Base-by-base conservation (phyloP, 2,113 vertebrate genomes). In the Sclerurus mexicanus region DNA sequence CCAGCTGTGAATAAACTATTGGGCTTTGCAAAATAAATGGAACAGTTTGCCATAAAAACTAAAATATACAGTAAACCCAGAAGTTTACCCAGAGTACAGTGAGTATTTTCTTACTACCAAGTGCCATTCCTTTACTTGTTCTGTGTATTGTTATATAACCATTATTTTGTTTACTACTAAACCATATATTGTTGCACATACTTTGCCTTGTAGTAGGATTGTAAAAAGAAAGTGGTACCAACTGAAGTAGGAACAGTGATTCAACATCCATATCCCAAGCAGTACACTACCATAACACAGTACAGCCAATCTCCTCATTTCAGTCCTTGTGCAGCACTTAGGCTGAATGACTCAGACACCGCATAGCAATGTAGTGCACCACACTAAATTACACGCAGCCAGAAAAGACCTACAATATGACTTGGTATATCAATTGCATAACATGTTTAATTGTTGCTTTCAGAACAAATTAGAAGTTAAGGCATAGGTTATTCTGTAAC, bases 331-430 rank as follows among this genome's bases (percentile, higher is more conserved):
- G 50, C 60, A 74, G 50, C 49, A 31, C 12, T 18, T 30, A 7
- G 28, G 25, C n/a, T 63, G 62, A 28, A 31, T 35, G 80, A 46
- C 50, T 89, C 79, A 39, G n/a, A 58, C 0, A 5, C 8, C 4
- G 3, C 55, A 12, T 0, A 31, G 66, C 52, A 20, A 37, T 4
- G 10, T 0, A 0, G 27, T 1, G 0, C 30, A 40, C 24, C 42
- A 13, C 5, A 24, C 35, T 52, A 25, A 30, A 79, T 35, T 20
- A 53, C 7, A 30, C 1, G 14, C 5, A 78, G 67, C 69, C 56
- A 82, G 37, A 25, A 67, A 62, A 79, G 42, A 67, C 28, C n/a
- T 19, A 47, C 7, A 31, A 14, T 9, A 4, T 21, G 31, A 49
- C 21, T 56, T 33, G 9, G 10, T 30, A 8, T 9, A 35, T 8